A percentile compares a stretch with the other conserved stretches of the same genome.
These are phyloP conservation scores for Dryobotodes eremita DNA, from an alignment of 2,888 invertebrate species.

Conservation along the genomic window DNA sequence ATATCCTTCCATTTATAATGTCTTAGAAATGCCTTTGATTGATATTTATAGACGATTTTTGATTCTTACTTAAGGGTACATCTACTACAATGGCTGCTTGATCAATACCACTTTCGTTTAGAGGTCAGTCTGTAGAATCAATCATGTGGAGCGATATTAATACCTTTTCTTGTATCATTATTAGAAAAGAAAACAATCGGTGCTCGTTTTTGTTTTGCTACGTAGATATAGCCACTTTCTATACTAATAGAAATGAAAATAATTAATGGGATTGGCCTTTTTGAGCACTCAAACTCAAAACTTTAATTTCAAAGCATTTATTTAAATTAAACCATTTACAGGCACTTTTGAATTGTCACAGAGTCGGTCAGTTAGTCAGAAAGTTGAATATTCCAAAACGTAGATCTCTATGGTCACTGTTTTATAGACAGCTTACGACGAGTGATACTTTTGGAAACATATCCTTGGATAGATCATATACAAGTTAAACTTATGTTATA, in stretches of 20 bases:
- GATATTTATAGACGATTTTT: slow-evolving; percentile 19
- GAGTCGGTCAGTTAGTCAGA: too few relatives aligned
- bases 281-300: too few relatives aligned
- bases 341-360: too few relatives aligned
- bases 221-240: slow-evolving; percentile 12
- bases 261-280: background rate
- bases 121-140: slow-evolving; percentile 8
- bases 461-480: background rate
- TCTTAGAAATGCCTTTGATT: slow-evolving; percentile 26
- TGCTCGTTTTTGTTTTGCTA: slow-evolving; percentile 19
- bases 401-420: background rate
- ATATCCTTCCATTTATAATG: slow-evolving; percentile 30
- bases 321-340: too few relatives aligned
- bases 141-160: slow-evolving; percentile 20
- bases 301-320: too few relatives aligned
- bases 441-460: background rate
- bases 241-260: background rate
- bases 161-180: slow-evolving; percentile 12
- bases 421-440: background rate
- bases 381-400: too few relatives aligned
- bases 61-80: background rate
- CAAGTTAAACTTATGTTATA: too few relatives aligned
- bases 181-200: slow-evolving; percentile 18
- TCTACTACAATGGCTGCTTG: slow-evolving; percentile 25
- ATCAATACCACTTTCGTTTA: slow-evolving; percentile 25